Conservation (phyloP, 2,797 vertebrate genomes). For the Falco berigora region DNA sequence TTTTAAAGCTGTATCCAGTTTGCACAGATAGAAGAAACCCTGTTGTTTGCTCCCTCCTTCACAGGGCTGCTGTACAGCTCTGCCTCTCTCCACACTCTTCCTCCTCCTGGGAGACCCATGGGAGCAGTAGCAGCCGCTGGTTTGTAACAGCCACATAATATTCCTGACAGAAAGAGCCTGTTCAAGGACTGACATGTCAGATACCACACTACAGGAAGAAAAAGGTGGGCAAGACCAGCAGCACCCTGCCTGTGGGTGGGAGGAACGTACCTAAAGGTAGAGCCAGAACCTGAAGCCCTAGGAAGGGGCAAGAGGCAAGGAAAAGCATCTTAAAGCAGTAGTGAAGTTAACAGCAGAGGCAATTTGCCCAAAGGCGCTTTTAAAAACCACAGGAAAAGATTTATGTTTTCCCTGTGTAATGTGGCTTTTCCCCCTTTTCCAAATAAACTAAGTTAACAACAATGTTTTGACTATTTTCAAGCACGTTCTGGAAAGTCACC, state of each 20-base stretch:
- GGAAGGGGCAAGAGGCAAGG: not conserved
- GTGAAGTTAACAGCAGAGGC: constrained; percentile 41
- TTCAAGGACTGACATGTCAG: not conserved
- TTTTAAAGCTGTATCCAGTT: not conserved
- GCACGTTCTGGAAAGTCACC: constrained; percentile 17
- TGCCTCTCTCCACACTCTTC: constrained; percentile 4
- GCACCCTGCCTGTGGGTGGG: not conserved
- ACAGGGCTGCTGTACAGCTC: not conserved
- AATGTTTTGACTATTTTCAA: constrained; percentile 57
- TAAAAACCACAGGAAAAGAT: constrained; percentile 67
- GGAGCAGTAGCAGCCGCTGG: not conserved
- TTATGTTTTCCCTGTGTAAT: constrained; percentile 55
- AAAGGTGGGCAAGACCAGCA: not conserved
- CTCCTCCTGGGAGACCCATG: not conserved
- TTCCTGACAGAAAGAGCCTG: constrained; percentile 8
- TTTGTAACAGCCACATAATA: not conserved
- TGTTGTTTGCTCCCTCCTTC: not conserved
- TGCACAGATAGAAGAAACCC: not conserved
- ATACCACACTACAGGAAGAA: not conserved
- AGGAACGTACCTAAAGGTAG: not conserved
- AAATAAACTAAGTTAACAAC: constrained; percentile 62
- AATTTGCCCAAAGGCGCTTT: constrained; percentile 65
- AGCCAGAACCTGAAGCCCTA: not conserved
- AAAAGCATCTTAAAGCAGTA: constrained; percentile 39
- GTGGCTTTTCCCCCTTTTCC: constrained; percentile 50